Evolutionary conservation across 2,797 vertebrate genomes (phyloP).

Genomic region (Pseudocheirus occidentalis): DNA sequence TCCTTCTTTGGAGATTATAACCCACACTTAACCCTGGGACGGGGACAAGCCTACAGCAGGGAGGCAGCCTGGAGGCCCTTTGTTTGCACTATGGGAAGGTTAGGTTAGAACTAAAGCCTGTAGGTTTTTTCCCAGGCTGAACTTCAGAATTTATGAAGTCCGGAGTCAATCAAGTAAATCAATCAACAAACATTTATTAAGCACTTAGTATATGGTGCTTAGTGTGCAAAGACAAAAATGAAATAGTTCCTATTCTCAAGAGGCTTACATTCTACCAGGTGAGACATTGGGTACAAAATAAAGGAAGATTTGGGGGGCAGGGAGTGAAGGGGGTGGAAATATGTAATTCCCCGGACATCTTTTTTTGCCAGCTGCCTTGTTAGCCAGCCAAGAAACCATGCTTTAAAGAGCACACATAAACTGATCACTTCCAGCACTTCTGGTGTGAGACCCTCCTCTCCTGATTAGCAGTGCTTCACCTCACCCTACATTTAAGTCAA

Average conservation of each 20-base stretch:
- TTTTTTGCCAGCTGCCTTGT: neutral
- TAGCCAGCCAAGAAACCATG: neutral
- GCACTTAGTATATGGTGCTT: neutral
- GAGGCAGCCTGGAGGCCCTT: neutral
- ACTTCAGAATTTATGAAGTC: constrained; percentile 26
- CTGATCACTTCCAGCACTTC: neutral
- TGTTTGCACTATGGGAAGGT: neutral
- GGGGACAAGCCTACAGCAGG: constrained; percentile 8
- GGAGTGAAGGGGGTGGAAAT: no score
- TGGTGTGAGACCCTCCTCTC: neutral
- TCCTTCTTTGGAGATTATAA: constrained; percentile 54
- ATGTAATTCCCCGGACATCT: neutral
- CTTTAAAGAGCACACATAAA: neutral
- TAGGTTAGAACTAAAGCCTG: constrained; percentile 7
- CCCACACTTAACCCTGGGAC: constrained; percentile 48
- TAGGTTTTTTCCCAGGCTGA: constrained; percentile 3
- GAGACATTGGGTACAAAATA: neutral
- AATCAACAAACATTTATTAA: neutral
- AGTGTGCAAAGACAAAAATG: neutral
- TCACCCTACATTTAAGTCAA: neutral
- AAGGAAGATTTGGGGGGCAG: neutral
- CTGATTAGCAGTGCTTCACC: neutral
- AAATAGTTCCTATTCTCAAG: neutral
- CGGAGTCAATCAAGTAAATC: neutral
- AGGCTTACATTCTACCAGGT: neutral